Base-by-base conservation (phyloP, 2,888 invertebrate genomes). In the Auanema sp. region DNA sequence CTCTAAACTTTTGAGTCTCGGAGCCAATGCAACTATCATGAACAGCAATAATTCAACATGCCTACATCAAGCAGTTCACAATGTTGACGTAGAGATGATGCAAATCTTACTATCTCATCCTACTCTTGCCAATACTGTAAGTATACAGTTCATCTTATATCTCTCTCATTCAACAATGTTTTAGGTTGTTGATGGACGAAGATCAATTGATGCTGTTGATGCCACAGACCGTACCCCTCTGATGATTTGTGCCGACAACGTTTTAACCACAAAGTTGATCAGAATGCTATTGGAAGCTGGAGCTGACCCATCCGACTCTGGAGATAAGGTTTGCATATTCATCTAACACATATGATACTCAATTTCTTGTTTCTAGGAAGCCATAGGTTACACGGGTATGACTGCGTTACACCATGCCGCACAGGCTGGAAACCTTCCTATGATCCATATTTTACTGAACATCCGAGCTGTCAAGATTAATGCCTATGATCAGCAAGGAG, bases 171-270 rank as follows among this genome's bases (percentile, higher is more conserved):
- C n/a, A n/a, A n/a, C n/a, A n/a, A n/a, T n/a, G n/a, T 47, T 47
- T 47, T 8, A 47, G 47, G 47, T 18, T 18, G 47, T 47, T 16
- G 47, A 47, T 8, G 47, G 47, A 6, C 3, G 47, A 47, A 3
- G 21, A 47, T 47, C 47, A 47, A 47, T 47, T 10, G 47, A 47
- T 47, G 16, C 16, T 47, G 47, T 47, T 16, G 47, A 47, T 47
- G 21, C 16, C 5, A 21, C 16, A 47, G 47, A 47, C 10, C 47
- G 47, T 5, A 47, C 47, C 6, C 16, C 47, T 21, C 47, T 47
- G 5, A 47, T 47, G 47, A 6, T 47, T 18, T 47, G 47, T 47
- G 47, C 47, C 10, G 47, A 47, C 16, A 18, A 47, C 21, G 16
- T 47, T 21, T 47, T 47, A 21, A 18, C 47, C 3, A 16, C 21